Percentiles rank a stretch among this genome's conserved stretches.
phyloP scores from a whole-genome alignment of 2,888 invertebrate species.

The Poecilus cupreus region DNA sequence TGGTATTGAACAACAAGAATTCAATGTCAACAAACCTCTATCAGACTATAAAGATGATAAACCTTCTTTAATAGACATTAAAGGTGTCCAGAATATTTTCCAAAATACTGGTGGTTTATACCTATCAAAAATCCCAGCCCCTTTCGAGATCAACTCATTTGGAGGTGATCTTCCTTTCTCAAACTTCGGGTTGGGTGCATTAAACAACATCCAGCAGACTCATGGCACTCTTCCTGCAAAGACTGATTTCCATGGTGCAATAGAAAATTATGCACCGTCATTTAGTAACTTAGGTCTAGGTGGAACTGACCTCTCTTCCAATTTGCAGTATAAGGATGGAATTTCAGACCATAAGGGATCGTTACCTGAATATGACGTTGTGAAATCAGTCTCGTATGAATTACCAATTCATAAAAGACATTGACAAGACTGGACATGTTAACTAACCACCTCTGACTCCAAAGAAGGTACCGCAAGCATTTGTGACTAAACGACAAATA shows the following conservation, averaged over 20 bases:
- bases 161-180: neutral
- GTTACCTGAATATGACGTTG: conserved; percentile 62
- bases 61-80: neutral
- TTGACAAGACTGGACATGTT: conserved; percentile 41
- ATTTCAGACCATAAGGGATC: conserved; percentile 45
- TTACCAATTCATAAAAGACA: conserved; percentile 60
- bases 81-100: conserved; percentile 22
- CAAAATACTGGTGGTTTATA: neutral
- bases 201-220: conserved; percentile 31
- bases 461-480: conserved; percentile 35
- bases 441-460: conserved; percentile 46
- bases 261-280: conserved; percentile 35
- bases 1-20: neutral
- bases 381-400: conserved; percentile 68
- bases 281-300: neutral
- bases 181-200: conserved; percentile 26
- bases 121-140: conserved; percentile 27
- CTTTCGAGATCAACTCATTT: conserved; percentile 40
- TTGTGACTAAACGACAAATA: conserved; percentile 10
- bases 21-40: conserved; percentile 11
- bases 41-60: neutral
- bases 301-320: conserved; percentile 6
- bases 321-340: conserved; percentile 46
- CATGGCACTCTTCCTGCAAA: conserved; percentile 11
- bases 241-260: conserved; percentile 9